Evolutionary conservation across 2,888 invertebrate species (phyloP).

Genomic region (Hirtodrosophila histrioides): DNA sequence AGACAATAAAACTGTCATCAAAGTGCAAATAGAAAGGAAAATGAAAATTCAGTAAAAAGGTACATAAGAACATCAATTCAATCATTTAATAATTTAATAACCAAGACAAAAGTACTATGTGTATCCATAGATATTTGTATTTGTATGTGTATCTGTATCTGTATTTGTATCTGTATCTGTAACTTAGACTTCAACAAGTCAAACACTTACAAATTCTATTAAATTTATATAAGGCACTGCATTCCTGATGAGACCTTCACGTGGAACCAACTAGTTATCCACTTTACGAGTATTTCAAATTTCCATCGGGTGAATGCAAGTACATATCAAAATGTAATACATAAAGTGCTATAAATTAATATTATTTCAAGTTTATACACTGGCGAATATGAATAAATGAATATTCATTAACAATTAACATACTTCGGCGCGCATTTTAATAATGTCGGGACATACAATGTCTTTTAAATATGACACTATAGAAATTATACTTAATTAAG

Average conservation of each 20-base stretch:
- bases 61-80: conserved; percentile 5
- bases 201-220: conserved; percentile 32
- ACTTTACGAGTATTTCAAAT: not conserved
- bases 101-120: no score
- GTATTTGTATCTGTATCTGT: not conserved
- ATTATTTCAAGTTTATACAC: conserved; percentile 10
- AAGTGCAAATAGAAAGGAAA: conserved; percentile 11
- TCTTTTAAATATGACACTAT: not conserved
- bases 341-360: conserved; percentile 8
- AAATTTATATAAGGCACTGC: conserved; percentile 14
- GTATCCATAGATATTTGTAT: not conserved
- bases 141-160: no score
- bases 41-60: conserved; percentile 6
- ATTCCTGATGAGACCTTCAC: not conserved
- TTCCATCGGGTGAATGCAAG: not conserved
- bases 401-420: conserved; percentile 29
- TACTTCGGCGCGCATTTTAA: conserved; percentile 19
- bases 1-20: no score
- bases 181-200: not conserved
- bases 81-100: conserved; percentile 10
- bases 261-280: not conserved
- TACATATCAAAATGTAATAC: not conserved
- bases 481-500: conserved; percentile 9
- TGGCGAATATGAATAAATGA: conserved; percentile 34
- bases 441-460: not conserved